These are phyloP conservation scores for Apamea epomidion DNA, from an alignment of 2,888 invertebrate species.

Conservation along the genomic window DNA sequence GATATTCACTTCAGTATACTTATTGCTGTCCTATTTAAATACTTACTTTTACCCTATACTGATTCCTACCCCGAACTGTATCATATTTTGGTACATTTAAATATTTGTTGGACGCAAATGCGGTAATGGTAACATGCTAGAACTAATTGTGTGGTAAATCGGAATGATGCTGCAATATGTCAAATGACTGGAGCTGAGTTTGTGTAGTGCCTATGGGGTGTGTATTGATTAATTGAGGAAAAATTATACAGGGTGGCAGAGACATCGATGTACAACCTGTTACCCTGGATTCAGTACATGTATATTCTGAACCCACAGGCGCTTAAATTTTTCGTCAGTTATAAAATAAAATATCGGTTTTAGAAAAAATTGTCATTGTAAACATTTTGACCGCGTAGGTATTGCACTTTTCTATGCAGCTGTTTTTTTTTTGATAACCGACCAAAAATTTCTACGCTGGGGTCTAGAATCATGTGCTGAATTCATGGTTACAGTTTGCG, in stretches of 20 bases:
- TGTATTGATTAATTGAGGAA: slow-evolving; percentile 19
- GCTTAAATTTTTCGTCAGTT: too few relatives aligned
- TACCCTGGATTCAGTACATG: too few relatives aligned
- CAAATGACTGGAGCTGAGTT: slow-evolving; percentile 66
- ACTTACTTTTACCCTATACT: slow-evolving; percentile 4
- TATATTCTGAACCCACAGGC: too few relatives aligned
- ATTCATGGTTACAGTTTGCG: too few relatives aligned
- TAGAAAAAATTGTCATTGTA: too few relatives aligned
- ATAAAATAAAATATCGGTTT: too few relatives aligned
- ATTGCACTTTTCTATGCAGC: too few relatives aligned
- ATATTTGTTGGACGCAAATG: slow-evolving; percentile 75
- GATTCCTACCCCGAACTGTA: slow-evolving; percentile 14
- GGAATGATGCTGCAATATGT: slow-evolving; percentile 80
- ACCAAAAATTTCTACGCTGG: too few relatives aligned
- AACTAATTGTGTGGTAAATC: slow-evolving; percentile 84
- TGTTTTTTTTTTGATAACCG: not conserved
- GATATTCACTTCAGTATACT: not conserved
- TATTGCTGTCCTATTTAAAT: not conserved
- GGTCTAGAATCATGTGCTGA: not conserved
- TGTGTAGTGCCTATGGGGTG: not conserved
- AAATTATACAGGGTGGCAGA: not conserved
- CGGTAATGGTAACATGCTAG: slow-evolving; percentile 75
- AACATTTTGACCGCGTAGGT: too few relatives aligned
- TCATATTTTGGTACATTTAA: slow-evolving; percentile 62
- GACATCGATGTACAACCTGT: too few relatives aligned